A percentile compares a stretch with the other conserved stretches of the same genome.
Evolutionary conservation across 2,888 invertebrate genomes (phyloP).

Genomic region (Tipula unca): DNA sequence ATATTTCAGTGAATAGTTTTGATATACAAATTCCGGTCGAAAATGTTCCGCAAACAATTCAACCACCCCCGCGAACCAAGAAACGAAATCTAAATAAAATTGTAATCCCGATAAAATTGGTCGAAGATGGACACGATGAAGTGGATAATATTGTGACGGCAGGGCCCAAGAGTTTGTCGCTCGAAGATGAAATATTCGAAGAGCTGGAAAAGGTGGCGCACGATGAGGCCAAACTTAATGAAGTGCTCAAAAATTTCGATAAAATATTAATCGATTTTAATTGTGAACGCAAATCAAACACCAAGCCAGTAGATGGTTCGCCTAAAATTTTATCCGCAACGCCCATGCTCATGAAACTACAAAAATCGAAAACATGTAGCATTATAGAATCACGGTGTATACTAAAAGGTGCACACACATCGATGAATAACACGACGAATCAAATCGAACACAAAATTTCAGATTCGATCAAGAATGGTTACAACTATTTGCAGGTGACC

Average conservation of each 20-base stretch:
- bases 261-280: conserved; percentile 45
- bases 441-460: background rate
- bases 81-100: conserved; percentile 16
- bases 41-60: background rate
- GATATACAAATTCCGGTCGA: background rate
- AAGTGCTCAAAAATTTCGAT: conserved; percentile 47
- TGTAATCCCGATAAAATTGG: background rate
- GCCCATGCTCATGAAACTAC: conserved; percentile 37
- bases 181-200: conserved; percentile 42
- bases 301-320: background rate
- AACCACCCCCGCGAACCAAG: conserved; percentile 15
- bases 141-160: conserved; percentile 26
- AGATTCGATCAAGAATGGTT: background rate
- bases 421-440: background rate
- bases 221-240: conserved; percentile 43
- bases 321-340: background rate
- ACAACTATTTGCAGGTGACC: conserved; percentile 45
- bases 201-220: conserved; percentile 41
- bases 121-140: background rate
- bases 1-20: background rate
- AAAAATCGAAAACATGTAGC: conserved; percentile 62
- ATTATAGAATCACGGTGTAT: conserved; percentile 62
- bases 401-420: conserved; percentile 23
- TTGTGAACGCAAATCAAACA: background rate
- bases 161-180: conserved; percentile 28